Evolutionary conservation across 2,888 invertebrate species (phyloP), one percentile per base, ranked within the genome.

Genomic region (Diaprepes abbreviatus): DNA sequence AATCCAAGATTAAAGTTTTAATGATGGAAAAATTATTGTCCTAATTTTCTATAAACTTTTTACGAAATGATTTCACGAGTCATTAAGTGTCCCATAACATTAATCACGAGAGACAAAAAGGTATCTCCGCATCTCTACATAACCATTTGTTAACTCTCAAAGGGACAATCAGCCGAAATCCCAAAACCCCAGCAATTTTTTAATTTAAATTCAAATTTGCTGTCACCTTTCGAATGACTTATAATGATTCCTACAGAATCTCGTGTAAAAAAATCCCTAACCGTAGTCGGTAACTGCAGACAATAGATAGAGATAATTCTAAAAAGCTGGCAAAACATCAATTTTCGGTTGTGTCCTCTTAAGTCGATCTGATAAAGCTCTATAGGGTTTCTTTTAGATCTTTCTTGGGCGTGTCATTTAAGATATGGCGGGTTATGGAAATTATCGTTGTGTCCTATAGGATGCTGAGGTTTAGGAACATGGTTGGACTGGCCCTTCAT

Each of bases 301-400:
- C 36, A 64, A 58, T 48, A 14, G 36, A 1, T 52, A 1, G 19
- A 54, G 60, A 74, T 73, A 70, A 63, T 66, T 64, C 57, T 66
- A 74, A 77, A 78, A 77, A 80, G 78, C 80, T 80, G 81, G 78
- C 80, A 79, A 81, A 81, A 81, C 80, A 81, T 80, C 80, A 79
- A 79, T 81, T 81, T 78, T 80, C 79, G 72, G 74, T 71, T 73
- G 73, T 79, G 80, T 80, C 77, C 73, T 38, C 70, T 75, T 64
- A 70, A 72, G 71, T 60, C 48, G 70, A 76, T 76, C 75, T 71
- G 80, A 80, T 80, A 80, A 80, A 70, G 50, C 75, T 71, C 78
- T 70, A 74, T 72, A 71, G 79, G 78, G 76, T 70, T 71, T 66
- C 74, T 66, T 73, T 73, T 65, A 54, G 63, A 62, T 35, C 68